Evolutionary conservation across 1,140 invertebrate genomes (phyloP).

Genomic region (Drosophila rhopaloa): DNA sequence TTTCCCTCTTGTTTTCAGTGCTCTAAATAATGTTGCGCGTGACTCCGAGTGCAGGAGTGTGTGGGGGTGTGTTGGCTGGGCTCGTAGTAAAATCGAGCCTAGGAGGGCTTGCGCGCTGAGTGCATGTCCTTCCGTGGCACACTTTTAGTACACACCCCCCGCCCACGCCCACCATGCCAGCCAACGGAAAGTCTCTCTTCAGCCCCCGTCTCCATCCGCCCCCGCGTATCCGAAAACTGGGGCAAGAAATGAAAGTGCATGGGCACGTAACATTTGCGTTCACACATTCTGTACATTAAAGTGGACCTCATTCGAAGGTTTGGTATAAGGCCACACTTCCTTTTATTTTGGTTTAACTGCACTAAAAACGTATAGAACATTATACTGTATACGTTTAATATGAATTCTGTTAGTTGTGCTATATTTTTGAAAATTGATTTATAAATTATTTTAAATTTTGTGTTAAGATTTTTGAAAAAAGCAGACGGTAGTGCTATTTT

Average conservation of each 20-base stretch:
- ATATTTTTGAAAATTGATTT: too few relatives aligned
- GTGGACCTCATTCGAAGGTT: background rate
- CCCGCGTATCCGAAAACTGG: conserved; percentile 1
- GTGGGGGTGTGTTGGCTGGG: background rate
- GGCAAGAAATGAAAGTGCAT: conserved; percentile 16
- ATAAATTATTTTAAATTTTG: too few relatives aligned
- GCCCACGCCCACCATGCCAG: background rate
- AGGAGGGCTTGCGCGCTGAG: conserved; percentile 12
- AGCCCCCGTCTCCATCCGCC: background rate
- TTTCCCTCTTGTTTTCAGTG: background rate
- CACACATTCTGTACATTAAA: conserved; percentile 3
- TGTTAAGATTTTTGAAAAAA: too few relatives aligned
- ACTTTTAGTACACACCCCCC: conserved; percentile 11
- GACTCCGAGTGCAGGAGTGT: background rate
- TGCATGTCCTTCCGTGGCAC: conserved; percentile 7
- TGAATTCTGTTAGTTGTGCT: too few relatives aligned
- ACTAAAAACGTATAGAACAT: too few relatives aligned
- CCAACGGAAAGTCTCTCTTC: background rate
- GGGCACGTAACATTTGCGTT: conserved; percentile 9
- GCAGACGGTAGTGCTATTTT: too few relatives aligned
- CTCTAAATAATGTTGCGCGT: conserved; percentile 6
- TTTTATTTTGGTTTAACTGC: too few relatives aligned
- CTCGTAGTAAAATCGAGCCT: conserved; percentile 8
- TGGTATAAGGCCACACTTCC: background rate
- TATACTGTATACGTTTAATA: too few relatives aligned